A percentile compares a stretch with the other conserved stretches of the same genome.
These are phyloP conservation scores for Agrotis ipsilon DNA, from an alignment of 2,888 invertebrate species.

Conservation along the genomic window DNA sequence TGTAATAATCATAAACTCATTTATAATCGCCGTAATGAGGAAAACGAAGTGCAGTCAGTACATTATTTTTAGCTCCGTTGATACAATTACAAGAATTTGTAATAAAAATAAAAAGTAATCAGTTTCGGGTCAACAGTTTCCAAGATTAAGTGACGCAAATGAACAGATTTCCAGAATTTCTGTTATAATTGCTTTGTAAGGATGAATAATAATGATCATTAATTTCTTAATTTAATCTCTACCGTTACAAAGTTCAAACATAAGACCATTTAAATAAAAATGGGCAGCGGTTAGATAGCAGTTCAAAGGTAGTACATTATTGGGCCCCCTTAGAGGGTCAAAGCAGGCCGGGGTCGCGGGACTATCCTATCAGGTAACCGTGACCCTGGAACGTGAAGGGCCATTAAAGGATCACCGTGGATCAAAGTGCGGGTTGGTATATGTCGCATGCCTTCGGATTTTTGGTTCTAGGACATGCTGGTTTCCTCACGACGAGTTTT, in stretches of 20 bases:
- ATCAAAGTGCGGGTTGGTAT: too few relatives aligned
- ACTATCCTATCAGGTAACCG: too few relatives aligned
- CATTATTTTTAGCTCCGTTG: conserved; percentile 5
- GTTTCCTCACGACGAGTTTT: too few relatives aligned
- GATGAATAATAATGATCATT: background rate
- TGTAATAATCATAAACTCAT: background rate
- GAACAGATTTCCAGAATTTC: background rate
- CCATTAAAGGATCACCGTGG: too few relatives aligned
- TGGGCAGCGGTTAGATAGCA: too few relatives aligned
- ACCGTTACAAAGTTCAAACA: background rate
- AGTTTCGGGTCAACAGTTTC: conserved; percentile 30
- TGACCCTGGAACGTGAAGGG: too few relatives aligned
- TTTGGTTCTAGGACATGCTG: too few relatives aligned
- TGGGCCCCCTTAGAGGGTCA: too few relatives aligned
- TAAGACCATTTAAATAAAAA: background rate
- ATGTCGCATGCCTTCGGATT: too few relatives aligned
- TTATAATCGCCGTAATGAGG: background rate
- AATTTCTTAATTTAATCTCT: background rate
- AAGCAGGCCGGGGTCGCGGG: too few relatives aligned
- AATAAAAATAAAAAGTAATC: conserved; percentile 19
- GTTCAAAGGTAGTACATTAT: too few relatives aligned
- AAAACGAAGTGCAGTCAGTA: conserved; percentile 7
- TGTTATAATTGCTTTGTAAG: background rate
- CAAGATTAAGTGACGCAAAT: conserved; percentile 13
- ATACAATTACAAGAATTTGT: conserved; percentile 27